Conservation (phyloP, 2,113 vertebrate genomes). For the Nesoenas mayeri region DNA sequence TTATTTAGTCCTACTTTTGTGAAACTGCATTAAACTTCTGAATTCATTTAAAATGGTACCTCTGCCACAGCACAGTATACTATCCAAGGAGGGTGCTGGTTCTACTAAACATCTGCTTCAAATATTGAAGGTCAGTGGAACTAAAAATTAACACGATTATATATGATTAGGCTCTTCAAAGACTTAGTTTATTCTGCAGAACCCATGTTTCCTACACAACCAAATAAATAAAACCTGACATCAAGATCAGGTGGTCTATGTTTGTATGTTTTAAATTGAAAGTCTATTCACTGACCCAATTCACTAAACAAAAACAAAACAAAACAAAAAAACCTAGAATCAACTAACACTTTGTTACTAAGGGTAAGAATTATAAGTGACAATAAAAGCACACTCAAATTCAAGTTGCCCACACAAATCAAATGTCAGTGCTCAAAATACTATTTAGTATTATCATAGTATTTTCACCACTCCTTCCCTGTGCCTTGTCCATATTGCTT, state of each 20-base stretch:
- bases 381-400: not conserved
- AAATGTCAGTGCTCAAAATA: not conserved
- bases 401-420: not conserved
- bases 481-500: not conserved
- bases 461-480: not conserved
- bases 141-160: not conserved
- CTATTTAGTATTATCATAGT: not conserved
- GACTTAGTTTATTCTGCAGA: not conserved
- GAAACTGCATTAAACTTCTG: not conserved
- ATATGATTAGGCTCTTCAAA: not conserved
- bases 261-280: not conserved
- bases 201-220: not conserved
- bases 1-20: not conserved
- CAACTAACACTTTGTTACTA: not conserved
- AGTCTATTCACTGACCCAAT: not conserved
- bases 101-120: not conserved
- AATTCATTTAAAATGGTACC: not conserved
- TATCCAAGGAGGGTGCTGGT: not conserved
- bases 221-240: not conserved
- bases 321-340: not conserved
- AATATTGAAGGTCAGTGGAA: not conserved
- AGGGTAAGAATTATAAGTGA: not conserved
- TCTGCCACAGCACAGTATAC: not conserved
- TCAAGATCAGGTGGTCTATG: not conserved
- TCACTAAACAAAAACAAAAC: not conserved